Evolutionary conservation across 2,797 vertebrate species (phyloP).

Genomic region (Acomys russatus): DNA sequence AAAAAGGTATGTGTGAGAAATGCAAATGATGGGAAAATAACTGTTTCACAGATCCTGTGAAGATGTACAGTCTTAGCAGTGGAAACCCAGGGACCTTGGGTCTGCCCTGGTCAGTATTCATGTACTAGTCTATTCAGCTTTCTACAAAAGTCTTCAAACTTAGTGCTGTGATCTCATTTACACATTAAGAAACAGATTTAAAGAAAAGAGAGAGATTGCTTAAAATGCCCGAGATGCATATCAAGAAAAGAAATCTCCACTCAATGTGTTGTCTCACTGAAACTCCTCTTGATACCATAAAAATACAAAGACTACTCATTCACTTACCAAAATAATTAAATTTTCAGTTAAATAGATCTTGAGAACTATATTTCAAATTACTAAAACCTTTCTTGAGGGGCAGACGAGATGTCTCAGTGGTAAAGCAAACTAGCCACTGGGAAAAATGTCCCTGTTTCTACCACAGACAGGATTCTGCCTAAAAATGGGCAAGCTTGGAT

Average conservation of each 20-base stretch:
- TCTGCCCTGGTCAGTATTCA: neutral
- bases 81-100: neutral
- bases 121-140: neutral
- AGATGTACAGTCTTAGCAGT: neutral
- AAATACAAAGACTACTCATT: neutral
- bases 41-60: neutral
- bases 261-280: neutral
- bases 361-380: neutral
- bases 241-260: neutral
- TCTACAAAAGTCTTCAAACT: neutral
- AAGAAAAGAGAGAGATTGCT: neutral
- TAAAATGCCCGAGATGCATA: neutral
- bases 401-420: neutral
- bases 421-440: too few relatives aligned
- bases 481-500: too few relatives aligned
- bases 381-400: neutral
- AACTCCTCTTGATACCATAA: neutral
- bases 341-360: neutral
- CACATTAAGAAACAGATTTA: conserved; percentile 7
- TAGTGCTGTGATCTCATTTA: neutral
- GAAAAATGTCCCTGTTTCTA: too few relatives aligned
- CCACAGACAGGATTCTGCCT: too few relatives aligned
- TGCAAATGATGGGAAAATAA: neutral
- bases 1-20: neutral
- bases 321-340: conserved; percentile 8